Conservation (phyloP, 2,888 invertebrate species). For the Chrysomela aeneicollis region DNA sequence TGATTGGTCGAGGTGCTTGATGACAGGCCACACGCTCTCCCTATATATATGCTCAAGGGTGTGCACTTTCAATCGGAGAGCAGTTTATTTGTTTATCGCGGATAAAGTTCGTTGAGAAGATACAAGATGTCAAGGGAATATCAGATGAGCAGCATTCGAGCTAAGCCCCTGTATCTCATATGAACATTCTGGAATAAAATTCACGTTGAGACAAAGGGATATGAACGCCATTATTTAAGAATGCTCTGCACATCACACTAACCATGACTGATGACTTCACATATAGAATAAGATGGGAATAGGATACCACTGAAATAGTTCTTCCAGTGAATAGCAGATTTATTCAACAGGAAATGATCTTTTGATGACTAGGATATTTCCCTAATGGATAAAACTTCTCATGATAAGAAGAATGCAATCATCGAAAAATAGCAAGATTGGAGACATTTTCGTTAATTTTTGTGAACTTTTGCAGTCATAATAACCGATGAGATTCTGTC, state of each 20-base stretch:
- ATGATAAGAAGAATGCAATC: too few species aligned
- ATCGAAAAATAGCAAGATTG: too few species aligned
- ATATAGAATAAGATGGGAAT: slow-evolving; percentile 51
- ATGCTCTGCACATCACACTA: slow-evolving; percentile 48
- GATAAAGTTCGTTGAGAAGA: not conserved
- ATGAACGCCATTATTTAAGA: slow-evolving; percentile 53
- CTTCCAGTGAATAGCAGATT: slow-evolving; percentile 43
- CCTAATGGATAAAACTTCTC: too few species aligned
- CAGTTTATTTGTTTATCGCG: not conserved
- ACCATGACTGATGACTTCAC: slow-evolving; percentile 53
- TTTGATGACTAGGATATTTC: slow-evolving; percentile 29
- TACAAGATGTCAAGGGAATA: not conserved
- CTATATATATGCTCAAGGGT: too few species aligned
- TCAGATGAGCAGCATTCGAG: slow-evolving; percentile 14
- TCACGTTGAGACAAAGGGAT: slow-evolving; percentile 49
- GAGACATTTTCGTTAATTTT: too few species aligned
- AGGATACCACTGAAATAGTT: slow-evolving; percentile 44
- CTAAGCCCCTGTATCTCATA: slow-evolving; percentile 18
- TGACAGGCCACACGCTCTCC: too few species aligned
- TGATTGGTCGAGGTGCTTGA: too few species aligned
- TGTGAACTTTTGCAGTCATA: too few species aligned
- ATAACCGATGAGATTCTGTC: too few species aligned
- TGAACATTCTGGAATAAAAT: slow-evolving; percentile 33
- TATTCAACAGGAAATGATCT: slow-evolving; percentile 30
- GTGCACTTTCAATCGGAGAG: too few species aligned